Percentiles rank a stretch among this genome's conserved stretches.
These are phyloP conservation scores for Eremobia ochroleuca DNA, from an alignment of 2,888 invertebrate genomes.

Conservation along the genomic window DNA sequence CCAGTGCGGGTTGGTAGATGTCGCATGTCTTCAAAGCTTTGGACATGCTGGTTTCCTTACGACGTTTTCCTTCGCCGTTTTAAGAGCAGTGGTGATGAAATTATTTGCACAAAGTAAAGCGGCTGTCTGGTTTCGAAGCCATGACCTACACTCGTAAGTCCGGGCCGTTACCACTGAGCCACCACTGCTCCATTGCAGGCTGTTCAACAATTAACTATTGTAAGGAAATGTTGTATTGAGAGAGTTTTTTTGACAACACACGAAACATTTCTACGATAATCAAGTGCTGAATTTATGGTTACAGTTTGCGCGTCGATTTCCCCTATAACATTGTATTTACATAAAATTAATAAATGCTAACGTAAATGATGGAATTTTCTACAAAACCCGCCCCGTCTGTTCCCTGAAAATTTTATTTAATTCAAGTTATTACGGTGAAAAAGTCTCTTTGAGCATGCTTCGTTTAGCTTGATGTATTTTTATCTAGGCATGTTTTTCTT, in stretches of 20 bases:
- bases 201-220: slow-evolving; percentile 4
- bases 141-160: not conserved
- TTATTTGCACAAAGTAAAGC: not conserved
- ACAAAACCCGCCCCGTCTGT: slow-evolving; percentile 7
- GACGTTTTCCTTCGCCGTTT: not conserved
- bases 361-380: slow-evolving; percentile 13
- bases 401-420: slow-evolving; percentile 16
- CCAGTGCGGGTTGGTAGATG: not conserved
- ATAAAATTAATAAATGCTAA: slow-evolving; percentile 29
- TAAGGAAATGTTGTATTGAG: not conserved
- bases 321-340: not conserved
- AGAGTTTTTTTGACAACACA: not conserved
- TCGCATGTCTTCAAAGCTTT: not conserved
- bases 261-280: too few relatives aligned
- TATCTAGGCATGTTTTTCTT: slow-evolving; percentile 9
- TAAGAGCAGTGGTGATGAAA: not conserved
- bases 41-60: not conserved
- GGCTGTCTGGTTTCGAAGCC: not conserved
- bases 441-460: slow-evolving; percentile 12
- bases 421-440: slow-evolving; percentile 15
- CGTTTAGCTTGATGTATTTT: slow-evolving; percentile 16
- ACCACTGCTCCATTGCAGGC: not conserved
- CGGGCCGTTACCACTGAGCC: not conserved
- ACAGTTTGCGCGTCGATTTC: too few relatives aligned
- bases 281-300: too few relatives aligned